Evolutionary conservation across 2,797 vertebrate genomes (phyloP).

Genomic region (Oryzias sinensis): DNA sequence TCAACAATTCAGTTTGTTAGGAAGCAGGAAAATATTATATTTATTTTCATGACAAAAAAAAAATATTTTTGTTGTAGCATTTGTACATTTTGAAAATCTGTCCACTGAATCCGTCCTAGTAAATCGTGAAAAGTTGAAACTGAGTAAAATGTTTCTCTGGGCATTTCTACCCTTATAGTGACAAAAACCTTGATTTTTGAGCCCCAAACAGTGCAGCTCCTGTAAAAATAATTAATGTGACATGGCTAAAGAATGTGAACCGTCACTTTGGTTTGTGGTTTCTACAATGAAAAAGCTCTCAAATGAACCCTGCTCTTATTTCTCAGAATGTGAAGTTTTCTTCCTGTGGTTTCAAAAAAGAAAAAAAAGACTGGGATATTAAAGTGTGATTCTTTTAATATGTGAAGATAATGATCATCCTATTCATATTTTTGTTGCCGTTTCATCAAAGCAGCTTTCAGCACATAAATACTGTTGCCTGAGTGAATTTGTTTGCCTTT

Average conservation of each 20-base stretch:
- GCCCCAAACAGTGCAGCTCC: constrained; percentile 49
- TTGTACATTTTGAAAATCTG: constrained; percentile 40
- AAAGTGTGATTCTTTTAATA: constrained; percentile 41
- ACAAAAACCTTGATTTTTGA: constrained; percentile 34
- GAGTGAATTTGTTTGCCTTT: constrained; percentile 40
- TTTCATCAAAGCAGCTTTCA: constrained; percentile 28
- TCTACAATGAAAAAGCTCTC: constrained; percentile 9
- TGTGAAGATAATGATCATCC: constrained; percentile 9
- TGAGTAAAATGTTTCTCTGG: constrained; percentile 23
- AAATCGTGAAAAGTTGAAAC: constrained; percentile 33
- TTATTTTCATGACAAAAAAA: constrained; percentile 27
- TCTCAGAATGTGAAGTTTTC: constrained; percentile 22
- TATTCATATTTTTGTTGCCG: constrained; percentile 30
- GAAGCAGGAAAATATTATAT: constrained; percentile 22
- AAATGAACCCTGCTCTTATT: constrained; percentile 40
- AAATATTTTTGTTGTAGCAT: constrained; percentile 25
- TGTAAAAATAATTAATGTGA: constrained; percentile 67
- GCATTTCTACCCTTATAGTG: constrained; percentile 34
- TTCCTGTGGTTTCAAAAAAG: constrained; percentile 1
- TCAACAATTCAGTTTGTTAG: constrained; percentile 16
- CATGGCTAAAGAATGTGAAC: constrained; percentile 59
- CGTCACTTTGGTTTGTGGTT: constrained; percentile 27
- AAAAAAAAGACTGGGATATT: not conserved
- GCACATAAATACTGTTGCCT: constrained; percentile 23
- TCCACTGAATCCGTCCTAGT: constrained; percentile 59